Evolutionary conservation across 2,113 vertebrate species (phyloP).

Genomic region (Oxygymnocypris stewartii): DNA sequence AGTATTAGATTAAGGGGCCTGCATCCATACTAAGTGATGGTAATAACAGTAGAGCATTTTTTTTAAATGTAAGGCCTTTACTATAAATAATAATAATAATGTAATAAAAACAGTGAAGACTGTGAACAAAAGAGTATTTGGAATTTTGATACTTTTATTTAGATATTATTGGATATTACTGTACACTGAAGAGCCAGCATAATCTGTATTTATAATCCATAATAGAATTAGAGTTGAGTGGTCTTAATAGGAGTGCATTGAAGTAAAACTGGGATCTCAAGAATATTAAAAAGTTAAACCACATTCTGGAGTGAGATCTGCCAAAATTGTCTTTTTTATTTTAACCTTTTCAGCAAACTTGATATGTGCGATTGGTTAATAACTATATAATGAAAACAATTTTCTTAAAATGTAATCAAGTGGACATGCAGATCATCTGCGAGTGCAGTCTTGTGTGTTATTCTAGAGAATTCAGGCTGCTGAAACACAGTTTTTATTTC

Average conservation of each 20-base stretch:
- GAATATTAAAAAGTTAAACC: not conserved
- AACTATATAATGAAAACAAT: not conserved
- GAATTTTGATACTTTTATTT: not conserved
- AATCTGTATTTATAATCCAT: not conserved
- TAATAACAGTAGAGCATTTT: not conserved
- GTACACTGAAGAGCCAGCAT: not conserved
- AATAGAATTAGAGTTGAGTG: not conserved
- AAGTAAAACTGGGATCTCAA: not conserved
- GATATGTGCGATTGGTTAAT: not conserved
- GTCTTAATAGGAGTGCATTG: not conserved
- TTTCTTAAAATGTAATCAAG: not conserved
- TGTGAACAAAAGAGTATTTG: not conserved
- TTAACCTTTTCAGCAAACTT: not conserved
- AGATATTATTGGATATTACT: not conserved
- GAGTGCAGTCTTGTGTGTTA: not conserved
- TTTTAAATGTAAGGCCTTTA: not conserved
- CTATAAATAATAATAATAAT: not conserved
- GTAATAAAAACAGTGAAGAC: not conserved
- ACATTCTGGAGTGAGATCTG: not conserved
- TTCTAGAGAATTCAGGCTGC: conserved; percentile 6
- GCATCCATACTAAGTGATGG: not conserved
- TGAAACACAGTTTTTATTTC: conserved; percentile 5
- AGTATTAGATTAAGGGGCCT: not conserved
- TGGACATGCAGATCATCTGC: not conserved
- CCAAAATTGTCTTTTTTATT: not conserved